Conservation (phyloP, 2,888 invertebrate species). For the Clivina fossor region DNA sequence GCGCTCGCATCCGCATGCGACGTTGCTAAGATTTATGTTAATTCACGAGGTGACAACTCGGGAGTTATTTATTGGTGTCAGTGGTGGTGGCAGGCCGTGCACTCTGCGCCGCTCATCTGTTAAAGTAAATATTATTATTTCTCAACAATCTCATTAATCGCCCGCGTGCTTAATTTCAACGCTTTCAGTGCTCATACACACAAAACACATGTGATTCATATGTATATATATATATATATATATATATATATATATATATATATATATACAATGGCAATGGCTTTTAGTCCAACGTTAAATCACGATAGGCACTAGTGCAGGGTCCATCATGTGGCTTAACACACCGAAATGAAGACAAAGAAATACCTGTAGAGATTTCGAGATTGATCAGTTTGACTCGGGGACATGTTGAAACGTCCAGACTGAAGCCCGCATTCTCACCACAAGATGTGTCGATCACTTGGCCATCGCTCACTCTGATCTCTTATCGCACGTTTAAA, state of each 20-base stretch:
- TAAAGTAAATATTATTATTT: slow-evolving; percentile 34
- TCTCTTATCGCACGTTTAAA: slow-evolving; percentile 28
- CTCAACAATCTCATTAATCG: slow-evolving; percentile 34
- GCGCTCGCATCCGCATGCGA: too few species aligned
- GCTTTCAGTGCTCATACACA: slow-evolving; percentile 20
- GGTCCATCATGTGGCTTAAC: slow-evolving; percentile 15
- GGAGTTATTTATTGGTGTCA: slow-evolving; percentile 31
- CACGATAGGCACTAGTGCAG: slow-evolving; percentile 3
- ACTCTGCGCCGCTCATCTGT: slow-evolving; percentile 30
- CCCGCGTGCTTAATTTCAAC: slow-evolving; percentile 32
- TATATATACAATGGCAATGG: not conserved
- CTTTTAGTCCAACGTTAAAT: slow-evolving; percentile 15
- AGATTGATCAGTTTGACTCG: slow-evolving; percentile 5
- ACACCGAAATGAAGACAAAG: not conserved
- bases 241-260: not conserved
- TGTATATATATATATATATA: not conserved
- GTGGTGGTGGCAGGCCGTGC: too few species aligned
- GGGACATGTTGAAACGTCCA: slow-evolving; percentile 20
- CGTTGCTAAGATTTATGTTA: slow-evolving; percentile 31
- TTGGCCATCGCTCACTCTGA: slow-evolving; percentile 18
- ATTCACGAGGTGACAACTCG: slow-evolving; percentile 31
- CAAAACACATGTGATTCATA: slow-evolving; percentile 11
- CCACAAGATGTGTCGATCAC: slow-evolving; percentile 24
- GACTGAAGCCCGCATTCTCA: slow-evolving; percentile 28
- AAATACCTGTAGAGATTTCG: not conserved